Evolutionary conservation across 2,888 invertebrate species (phyloP).

Genomic region (Pycnomerus fuliginosus): DNA sequence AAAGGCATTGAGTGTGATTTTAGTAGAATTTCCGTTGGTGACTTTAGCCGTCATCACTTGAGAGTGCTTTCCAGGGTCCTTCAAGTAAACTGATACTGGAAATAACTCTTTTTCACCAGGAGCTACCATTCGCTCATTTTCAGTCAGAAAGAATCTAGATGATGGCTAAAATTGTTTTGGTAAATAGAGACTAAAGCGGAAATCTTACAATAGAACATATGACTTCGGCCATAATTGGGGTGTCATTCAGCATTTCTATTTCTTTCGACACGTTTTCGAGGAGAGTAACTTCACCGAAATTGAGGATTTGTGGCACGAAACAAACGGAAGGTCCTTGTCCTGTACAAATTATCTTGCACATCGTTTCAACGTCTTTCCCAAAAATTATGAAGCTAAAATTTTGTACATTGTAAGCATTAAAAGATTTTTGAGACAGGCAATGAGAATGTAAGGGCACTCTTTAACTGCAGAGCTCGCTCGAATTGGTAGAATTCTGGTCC

Average conservation of each 20-base stretch:
- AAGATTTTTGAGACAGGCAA: too few species aligned
- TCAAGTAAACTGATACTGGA: slow-evolving; percentile 46
- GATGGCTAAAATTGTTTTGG: too few species aligned
- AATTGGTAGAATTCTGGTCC: too few species aligned
- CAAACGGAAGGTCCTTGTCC: slow-evolving; percentile 70
- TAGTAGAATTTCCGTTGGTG: slow-evolving; percentile 47
- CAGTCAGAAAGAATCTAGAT: too few species aligned
- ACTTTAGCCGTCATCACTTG: slow-evolving; percentile 44
- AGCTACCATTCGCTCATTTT: too few species aligned
- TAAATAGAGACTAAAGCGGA: too few species aligned
- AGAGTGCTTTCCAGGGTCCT: slow-evolving; percentile 44
- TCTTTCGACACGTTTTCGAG: slow-evolving; percentile 55
- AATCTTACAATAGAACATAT: slow-evolving; percentile 42
- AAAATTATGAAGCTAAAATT: slow-evolving; percentile 32
- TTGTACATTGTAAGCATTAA: too few species aligned
- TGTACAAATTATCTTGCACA: slow-evolving; percentile 57
- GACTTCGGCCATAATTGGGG: slow-evolving; percentile 62
- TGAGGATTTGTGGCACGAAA: slow-evolving; percentile 59
- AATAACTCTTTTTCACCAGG: slow-evolving; percentile 39
- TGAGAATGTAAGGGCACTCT: too few species aligned
- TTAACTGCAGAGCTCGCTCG: too few species aligned
- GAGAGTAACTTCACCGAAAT: slow-evolving; percentile 65
- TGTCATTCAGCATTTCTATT: slow-evolving; percentile 65
- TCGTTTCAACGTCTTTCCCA: slow-evolving; percentile 27
- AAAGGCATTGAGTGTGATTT: slow-evolving; percentile 56